These are phyloP conservation scores for Ypsolopha sequella DNA, from an alignment of 2,888 invertebrate genomes.

Conservation along the genomic window DNA sequence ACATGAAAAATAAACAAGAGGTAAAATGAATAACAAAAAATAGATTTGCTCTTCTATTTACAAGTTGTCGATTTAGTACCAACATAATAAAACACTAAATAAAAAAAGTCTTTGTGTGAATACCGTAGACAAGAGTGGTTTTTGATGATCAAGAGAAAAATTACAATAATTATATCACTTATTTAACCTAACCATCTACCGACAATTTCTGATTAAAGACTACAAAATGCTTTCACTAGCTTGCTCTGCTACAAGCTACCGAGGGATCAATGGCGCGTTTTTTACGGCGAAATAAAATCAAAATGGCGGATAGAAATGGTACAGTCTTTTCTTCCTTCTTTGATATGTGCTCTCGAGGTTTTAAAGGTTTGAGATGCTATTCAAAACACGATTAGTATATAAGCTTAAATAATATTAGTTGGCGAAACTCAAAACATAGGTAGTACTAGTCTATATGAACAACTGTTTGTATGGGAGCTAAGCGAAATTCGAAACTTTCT, in stretches of 20 bases:
- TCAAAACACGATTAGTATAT: too few relatives aligned
- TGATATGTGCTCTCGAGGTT: conserved; percentile 1
- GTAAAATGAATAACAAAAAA: conserved; percentile 54
- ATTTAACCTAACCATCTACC: conserved; percentile 43
- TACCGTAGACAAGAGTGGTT: conserved; percentile 25
- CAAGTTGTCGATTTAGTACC: conserved; percentile 29
- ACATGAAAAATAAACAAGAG: conserved; percentile 50
- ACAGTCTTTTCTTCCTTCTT: neutral
- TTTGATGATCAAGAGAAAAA: conserved; percentile 25
- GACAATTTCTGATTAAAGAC: conserved; percentile 41
- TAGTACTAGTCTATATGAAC: too few relatives aligned
- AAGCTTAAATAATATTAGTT: too few relatives aligned
- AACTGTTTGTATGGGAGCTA: too few relatives aligned
- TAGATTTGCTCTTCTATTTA: conserved; percentile 47
- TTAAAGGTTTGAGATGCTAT: too few relatives aligned
- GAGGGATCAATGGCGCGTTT: conserved; percentile 15
- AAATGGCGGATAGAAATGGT: neutral
- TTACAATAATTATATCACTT: conserved; percentile 11
- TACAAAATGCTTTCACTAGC: conserved; percentile 68
- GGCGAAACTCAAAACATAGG: too few relatives aligned
- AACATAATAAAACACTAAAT: conserved; percentile 13
- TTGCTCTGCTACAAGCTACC: conserved; percentile 58
- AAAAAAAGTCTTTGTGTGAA: conserved; percentile 24
- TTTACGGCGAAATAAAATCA: conserved; percentile 1
- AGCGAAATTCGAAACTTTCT: too few relatives aligned